A percentile compares a stretch with the other conserved stretches of the same genome.
These are phyloP conservation scores for Paradoxurus hermaphroditus DNA, from an alignment of 2,113 vertebrate genomes.

Conservation along the genomic window DNA sequence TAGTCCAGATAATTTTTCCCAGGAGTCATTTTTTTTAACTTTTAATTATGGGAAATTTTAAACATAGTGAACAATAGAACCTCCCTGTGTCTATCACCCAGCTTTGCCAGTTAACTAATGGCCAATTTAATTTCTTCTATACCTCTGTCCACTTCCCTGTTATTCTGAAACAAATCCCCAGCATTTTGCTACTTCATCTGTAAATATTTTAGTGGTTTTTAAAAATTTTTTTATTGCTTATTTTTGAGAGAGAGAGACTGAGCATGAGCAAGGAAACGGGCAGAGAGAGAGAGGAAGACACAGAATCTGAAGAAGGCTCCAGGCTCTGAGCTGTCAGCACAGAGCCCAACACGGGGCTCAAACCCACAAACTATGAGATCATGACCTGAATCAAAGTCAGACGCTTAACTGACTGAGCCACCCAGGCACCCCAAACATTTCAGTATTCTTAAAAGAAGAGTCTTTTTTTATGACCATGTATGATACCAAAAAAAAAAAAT, in stretches of 20 bases:
- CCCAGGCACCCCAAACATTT: neutral
- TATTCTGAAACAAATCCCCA: neutral
- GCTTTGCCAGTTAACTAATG: neutral
- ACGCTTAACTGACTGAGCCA: too few species aligned
- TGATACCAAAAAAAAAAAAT: neutral
- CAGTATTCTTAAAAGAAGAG: neutral
- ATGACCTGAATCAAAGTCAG: too few species aligned
- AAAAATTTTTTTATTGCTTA: neutral
- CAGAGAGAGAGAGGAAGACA: too few species aligned
- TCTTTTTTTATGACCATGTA: neutral
- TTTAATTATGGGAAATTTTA: neutral
- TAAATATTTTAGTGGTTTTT: slow-evolving; percentile 1
- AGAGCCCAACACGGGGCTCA: too few species aligned
- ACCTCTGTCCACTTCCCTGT: neutral
- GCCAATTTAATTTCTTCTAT: neutral
- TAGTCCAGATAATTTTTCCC: neutral
- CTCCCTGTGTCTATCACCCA: neutral
- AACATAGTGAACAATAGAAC: neutral
- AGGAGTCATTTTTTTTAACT: neutral
- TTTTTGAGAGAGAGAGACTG: too few species aligned
- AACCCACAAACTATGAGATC: too few species aligned
- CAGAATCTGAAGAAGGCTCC: too few species aligned
- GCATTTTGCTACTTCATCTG: neutral
- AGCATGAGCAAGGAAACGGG: too few species aligned
- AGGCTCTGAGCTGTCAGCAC: too few species aligned